Base-by-base conservation (phyloP, 2,113 vertebrate genomes). In the Tragulus kanchil region DNA sequence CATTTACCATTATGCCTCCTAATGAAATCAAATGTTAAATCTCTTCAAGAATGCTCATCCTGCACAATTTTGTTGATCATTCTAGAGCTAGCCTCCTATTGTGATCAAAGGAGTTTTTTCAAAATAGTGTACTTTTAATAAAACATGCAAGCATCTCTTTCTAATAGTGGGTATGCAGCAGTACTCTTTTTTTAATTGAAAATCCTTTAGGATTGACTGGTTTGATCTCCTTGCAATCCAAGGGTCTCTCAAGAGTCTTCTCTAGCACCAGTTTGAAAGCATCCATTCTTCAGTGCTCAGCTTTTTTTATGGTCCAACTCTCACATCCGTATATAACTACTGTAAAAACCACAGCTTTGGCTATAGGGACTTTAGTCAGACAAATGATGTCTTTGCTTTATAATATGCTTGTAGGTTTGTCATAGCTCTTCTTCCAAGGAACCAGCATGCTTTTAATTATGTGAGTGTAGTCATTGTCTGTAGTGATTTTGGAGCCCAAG, bases 391-490 rank as follows among this genome's bases (percentile, higher is more conserved):
- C 11, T 73, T 42, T 73, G 69, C 42, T 25, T 14, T 73, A 23
- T 45, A 73, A 45, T 45, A 73, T 21, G 25, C 42, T 73, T 19
- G 42, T 45, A 25, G 69, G 42, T 25, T 73, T 73, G 36, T 73
- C 69, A 45, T 45, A 45, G 42, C 42, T 73, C 45, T 73, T 21
- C 69, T 45, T 45, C 69, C 45, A 73, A 73, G 69, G 11, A 73
- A 42, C 36, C 42, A 25, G 42, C 0, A 0, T 45, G n/a, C 69
- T 73, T 42, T 42, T 45, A 69, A n/a, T 67, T 71, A 11, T 28
- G 4, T 61, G 23, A 9, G 31, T 69, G n/a, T n/a, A 69, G n/a
- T 36, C 67, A 69, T n/a, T 1, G 0, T 69, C 69, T 6, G 45
- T 42, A 25, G 69, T 73, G 69, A 42, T 73, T 73, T 73, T 45